phyloP scores from a whole-genome alignment of 1,140 invertebrate genomes.

The Mamestra configurata region DNA sequence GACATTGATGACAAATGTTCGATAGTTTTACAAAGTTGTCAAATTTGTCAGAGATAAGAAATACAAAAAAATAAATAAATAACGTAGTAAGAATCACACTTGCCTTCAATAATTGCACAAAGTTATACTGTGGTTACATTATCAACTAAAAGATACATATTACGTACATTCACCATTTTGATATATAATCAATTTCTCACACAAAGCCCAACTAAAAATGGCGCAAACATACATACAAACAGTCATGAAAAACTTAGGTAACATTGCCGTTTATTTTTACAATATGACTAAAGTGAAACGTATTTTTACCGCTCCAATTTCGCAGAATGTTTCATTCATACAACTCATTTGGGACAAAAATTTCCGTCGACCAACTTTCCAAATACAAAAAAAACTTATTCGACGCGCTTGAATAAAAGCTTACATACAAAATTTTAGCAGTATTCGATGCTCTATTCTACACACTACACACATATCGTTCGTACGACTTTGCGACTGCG shows the following conservation, averaged over 20 bases:
- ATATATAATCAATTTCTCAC: constrained; percentile 3
- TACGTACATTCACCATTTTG: background rate
- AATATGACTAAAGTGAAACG: constrained; percentile 12
- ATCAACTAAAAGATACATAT: background rate
- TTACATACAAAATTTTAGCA: constrained; percentile 39
- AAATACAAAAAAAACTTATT: constrained; percentile 5
- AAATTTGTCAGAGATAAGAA: too few relatives aligned
- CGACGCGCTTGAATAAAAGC: background rate
- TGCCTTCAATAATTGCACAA: too few relatives aligned
- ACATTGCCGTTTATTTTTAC: background rate
- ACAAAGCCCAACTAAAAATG: constrained; percentile 20
- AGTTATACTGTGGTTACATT: background rate
- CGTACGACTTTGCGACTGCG: constrained; percentile 30
- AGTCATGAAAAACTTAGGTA: background rate
- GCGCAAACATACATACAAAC: background rate
- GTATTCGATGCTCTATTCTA: constrained; percentile 41
- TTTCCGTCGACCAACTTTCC: background rate
- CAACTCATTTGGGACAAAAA: background rate
- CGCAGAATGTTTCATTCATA: background rate
- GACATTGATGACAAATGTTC: background rate
- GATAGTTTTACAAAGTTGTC: too few relatives aligned
- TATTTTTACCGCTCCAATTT: background rate
- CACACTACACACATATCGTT: constrained; percentile 29
- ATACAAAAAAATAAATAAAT: too few relatives aligned
- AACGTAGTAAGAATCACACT: too few relatives aligned